These are phyloP conservation scores for Rhincodon typus DNA, from an alignment of 2,797 vertebrate genomes.

Conservation along the genomic window DNA sequence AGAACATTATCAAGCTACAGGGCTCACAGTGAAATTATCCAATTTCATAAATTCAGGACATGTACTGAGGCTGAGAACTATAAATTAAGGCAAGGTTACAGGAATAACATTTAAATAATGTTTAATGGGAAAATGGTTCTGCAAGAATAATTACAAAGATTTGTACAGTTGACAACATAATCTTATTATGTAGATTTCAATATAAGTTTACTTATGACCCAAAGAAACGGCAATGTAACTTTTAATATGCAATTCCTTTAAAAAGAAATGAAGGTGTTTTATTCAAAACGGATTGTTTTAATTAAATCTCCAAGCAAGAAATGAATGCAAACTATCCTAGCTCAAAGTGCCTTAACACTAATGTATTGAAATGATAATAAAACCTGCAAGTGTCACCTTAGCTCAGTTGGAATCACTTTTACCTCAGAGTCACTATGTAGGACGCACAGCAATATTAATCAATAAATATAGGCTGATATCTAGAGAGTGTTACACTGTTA, in stretches of 20 bases:
- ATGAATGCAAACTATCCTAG: not conserved
- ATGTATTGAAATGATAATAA: not conserved
- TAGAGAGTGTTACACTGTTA: not conserved
- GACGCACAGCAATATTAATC: not conserved
- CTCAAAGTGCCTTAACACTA: not conserved
- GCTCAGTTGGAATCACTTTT: not conserved
- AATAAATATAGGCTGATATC: not conserved
- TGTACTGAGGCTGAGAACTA: slow-evolving; percentile 31
- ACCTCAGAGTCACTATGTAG: not conserved
- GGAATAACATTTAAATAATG: slow-evolving; percentile 33
- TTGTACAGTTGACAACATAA: slow-evolving; percentile 31
- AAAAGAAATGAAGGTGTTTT: slow-evolving; percentile 10
- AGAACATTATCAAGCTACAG: not conserved
- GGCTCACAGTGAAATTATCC: not conserved
- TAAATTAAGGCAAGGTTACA: slow-evolving; percentile 24
- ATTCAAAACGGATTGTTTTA: slow-evolving; percentile 25
- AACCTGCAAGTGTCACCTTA: not conserved
- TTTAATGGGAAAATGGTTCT: slow-evolving; percentile 23
- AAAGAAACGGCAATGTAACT: not conserved
- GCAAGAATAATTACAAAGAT: slow-evolving; percentile 35
- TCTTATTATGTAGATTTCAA: slow-evolving; percentile 30
- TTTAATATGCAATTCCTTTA: not conserved
- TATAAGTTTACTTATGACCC: slow-evolving; percentile 12
- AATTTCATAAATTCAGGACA: slow-evolving; percentile 25
- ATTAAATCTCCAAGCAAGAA: not conserved